Base-by-base conservation (phyloP, 2,113 vertebrate species). In the Craseonycteris thonglongyai region DNA sequence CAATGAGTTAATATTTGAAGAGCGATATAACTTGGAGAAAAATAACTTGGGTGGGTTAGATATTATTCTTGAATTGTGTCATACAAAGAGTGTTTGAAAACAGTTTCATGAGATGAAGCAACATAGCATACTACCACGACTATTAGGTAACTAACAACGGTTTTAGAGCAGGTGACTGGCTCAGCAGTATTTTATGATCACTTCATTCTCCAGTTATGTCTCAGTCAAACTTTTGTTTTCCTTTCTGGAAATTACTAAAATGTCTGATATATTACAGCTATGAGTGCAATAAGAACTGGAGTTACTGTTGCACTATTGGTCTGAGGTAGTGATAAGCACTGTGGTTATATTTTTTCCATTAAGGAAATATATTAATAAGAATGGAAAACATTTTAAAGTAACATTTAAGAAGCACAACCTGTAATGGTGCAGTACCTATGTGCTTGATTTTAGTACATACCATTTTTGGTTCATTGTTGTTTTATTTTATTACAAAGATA, bases 81-180 rank as follows among this genome's bases (percentile, higher is more conserved):
- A 82, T 22, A 40, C 66, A 47, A n/a, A 87, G 58, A 90, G 69
- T 68, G 40, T 56, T 94, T 89, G 80, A 83, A 95, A 81, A 90
- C 68, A 1, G 75, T 92, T 90, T 94, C 66, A 68, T n/a, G 88
- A 75, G 90, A 82, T 96, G 93, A 93, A 95, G 96, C 89, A 97
- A 97, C 35, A 2, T 5, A 38, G 58, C 58, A 0, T 28, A 12
- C 38, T 65, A 78, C 85, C 63, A 40, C 61, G 3, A 35, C 47
- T 93, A 68, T 97, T 94, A 69, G 58, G 95, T 95, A 94, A 96
- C 59, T 61, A 28, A 89, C 83, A 75, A 91, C 78, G 5, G 86
- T 96, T 88, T 91, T 35, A 79, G 79, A 81, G 35, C 91, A 75
- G 47, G 42, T 84, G 90, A 86, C 71, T 3, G n/a, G 49, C 54